Evolutionary conservation across 2,113 vertebrate species (phyloP), one percentile per base, ranked within the genome.

Genomic region (Potamarius usumacintae): DNA sequence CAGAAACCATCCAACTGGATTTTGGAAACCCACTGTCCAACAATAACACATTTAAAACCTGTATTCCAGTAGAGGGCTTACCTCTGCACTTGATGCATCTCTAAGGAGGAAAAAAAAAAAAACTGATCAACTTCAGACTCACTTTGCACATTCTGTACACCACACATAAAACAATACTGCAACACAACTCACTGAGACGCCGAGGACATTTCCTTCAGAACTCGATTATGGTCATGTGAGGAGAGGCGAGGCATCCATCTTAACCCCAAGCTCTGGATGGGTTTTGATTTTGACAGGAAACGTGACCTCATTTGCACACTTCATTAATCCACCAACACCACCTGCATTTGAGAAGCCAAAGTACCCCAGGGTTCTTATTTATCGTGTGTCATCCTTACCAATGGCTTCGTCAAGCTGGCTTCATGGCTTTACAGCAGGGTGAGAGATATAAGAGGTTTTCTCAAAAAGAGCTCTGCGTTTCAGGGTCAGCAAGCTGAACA

Each of bases 241-340:
- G 52, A 76, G 71, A 89, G 48, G 83, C 57, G 55, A 88, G 84
- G 81, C 65, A 91, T 84, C 79, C 76, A 89, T 84, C 82, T 63
- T 60, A 62, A 71, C 86, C 82, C 62, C 17, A 84, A 87, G 81
- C 76, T 82, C 42, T 77, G 17, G 71, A 88, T 84, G 82, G 34
- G 25, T 85, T 89, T 84, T 86, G 53, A 72, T 83, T 89, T 88
- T 86, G 86, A 88, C 77, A 81, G 74, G 50, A 86, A 86, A 86
- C 55, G 58, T 87, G 82, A 88, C 87, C 86, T 89, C 69, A 85
- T 84, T 88, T 84, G 84, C 67, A 89, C 88, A 88, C 90, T 89
- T 88, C 86, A 89, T 91, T 89, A 87, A 89, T 81, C 65, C 86
- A 86, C 77, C 55, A 81, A 50, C 76, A 86, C 69, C n/a, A 53